Base-by-base conservation (phyloP, 53 echinoderm and acorn worm species). In the Glandiceps talaboti region DNA sequence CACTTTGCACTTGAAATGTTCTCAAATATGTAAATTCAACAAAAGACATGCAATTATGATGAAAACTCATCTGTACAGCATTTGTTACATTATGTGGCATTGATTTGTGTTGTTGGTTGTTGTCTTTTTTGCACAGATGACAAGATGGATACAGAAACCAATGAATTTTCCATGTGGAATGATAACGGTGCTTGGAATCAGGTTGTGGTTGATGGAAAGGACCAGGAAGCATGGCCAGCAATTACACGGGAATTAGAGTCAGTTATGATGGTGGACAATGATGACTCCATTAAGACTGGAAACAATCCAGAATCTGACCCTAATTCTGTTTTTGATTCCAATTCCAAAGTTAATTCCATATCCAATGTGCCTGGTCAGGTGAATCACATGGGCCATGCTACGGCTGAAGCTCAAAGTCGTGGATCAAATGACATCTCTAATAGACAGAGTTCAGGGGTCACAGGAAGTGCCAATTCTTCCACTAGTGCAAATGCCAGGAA, bases 181-280 rank as follows among this genome's bases (percentile, higher is more conserved):
- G 80, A 73, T 73, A 30, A 33, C 73, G 80, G 80, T 12, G 80
- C 72, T 14, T 33, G 29, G 30, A 83, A 83, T 33, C 82, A 82
- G 64, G 85, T 89, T 75, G 85, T 89, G 29, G 89, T 89, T 78
- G 89, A 89, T 80, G 89, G 83, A 79, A 85, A 85, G 76, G 89
- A 89, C 77, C 85, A 82, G 80, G 89, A 89, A 82, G 82, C 85
- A 29, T 89, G 89, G 89, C 89, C 89, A 75, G 85, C 85, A 75
- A 89, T 89, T 33, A 84, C 77, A 25, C 32, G 76, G n/a, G 64
- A 45, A 20, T 12, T 45, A 45, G 64, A 45, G 64, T 12, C 64
- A 6, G 64, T 20, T 12, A 45, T 45, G 64, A 45, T 45, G 64
- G 64, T 45, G 64, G 64, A 45, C 64, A 45, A 45, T 45, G 64